Percentiles rank a stretch among this genome's conserved stretches.
phyloP scores from a whole-genome alignment of 2,888 invertebrate genomes.

The Melinaea marsaeus region DNA sequence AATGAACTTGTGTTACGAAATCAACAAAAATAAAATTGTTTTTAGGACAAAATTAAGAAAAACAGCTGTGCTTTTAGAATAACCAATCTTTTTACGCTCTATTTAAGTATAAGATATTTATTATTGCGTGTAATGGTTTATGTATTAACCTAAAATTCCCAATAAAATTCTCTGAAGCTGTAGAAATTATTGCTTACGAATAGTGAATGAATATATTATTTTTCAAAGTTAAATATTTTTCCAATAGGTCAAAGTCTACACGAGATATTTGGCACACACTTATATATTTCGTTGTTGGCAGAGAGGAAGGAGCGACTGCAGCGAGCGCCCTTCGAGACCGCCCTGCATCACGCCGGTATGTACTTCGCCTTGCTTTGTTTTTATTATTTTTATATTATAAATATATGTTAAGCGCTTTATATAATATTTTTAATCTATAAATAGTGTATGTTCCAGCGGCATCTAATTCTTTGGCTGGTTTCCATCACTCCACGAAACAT shows the following conservation, averaged over 20 bases:
- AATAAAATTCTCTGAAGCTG: neutral
- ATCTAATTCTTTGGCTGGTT: neutral
- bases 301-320: slow-evolving; percentile 71
- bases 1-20: slow-evolving; percentile 1
- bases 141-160: no score
- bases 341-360: slow-evolving; percentile 78
- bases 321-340: slow-evolving; percentile 80
- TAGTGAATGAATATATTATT: no score
- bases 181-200: neutral
- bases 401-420: neutral
- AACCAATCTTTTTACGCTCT: no score
- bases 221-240: no score
- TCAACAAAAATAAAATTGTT: neutral
- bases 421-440: neutral
- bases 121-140: no score
- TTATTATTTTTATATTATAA: neutral
- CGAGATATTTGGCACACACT: slow-evolving; percentile 34
- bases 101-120: no score
- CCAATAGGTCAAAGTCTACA: slow-evolving; percentile 2
- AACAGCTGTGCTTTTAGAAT: no score
- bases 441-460: neutral
- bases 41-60: no score
- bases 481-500: neutral
- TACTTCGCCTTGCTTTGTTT: slow-evolving; percentile 23
- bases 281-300: slow-evolving; percentile 71